A percentile compares a stretch with the other conserved stretches of the same genome.
These are phyloP conservation scores for Ciconia stormi DNA, from an alignment of 2,113 vertebrate species.

Conservation along the genomic window DNA sequence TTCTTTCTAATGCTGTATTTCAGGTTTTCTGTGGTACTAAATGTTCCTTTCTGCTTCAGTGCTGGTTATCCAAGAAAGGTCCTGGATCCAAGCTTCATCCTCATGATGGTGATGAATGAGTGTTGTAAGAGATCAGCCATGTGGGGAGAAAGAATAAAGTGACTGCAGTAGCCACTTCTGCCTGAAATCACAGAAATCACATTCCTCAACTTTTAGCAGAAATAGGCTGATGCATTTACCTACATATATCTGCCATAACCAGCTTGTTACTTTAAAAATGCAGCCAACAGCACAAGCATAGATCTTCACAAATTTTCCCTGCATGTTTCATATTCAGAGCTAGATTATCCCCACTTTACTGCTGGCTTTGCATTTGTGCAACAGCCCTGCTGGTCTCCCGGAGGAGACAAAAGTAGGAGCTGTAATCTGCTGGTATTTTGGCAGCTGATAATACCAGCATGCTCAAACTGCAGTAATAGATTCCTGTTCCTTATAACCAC, in stretches of 20 bases:
- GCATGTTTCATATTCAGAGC: neutral
- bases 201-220: neutral
- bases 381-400: neutral
- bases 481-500: neutral
- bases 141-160: neutral
- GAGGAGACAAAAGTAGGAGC: neutral
- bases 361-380: neutral
- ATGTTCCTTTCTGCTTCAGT: neutral
- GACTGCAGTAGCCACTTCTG: neutral
- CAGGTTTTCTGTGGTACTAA: neutral
- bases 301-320: neutral
- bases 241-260: neutral
- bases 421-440: conserved; percentile 12
- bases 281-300: neutral
- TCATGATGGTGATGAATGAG: neutral
- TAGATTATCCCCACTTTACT: neutral
- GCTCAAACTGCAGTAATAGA: neutral
- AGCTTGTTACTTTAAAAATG: neutral
- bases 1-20: neutral
- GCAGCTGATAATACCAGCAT: neutral
- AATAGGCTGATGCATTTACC: neutral
- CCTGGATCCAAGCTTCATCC: neutral
- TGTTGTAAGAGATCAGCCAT: neutral
- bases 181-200: neutral
- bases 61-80: neutral